Evolutionary conservation across 2,113 vertebrate species (phyloP).

Genomic region (Sitta europaea): DNA sequence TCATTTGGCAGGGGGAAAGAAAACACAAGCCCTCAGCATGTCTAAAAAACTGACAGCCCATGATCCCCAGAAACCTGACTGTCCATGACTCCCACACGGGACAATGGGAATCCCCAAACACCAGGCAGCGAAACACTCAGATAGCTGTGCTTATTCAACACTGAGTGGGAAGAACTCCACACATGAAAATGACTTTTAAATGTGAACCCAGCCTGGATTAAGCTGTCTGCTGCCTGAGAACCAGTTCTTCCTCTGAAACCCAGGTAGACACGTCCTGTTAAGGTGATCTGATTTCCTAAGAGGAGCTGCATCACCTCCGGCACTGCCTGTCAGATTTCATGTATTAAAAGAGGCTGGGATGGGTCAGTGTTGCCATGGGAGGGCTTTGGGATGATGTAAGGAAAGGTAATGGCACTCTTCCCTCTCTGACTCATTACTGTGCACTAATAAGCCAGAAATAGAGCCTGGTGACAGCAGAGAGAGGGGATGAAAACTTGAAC

Average conservation of each 20-base stretch:
- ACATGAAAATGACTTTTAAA: accelerated
- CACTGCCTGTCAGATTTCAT: not conserved
- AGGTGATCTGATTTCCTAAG: not conserved
- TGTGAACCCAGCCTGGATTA: not conserved
- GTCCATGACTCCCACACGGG: not conserved
- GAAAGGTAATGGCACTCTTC: constrained; percentile 50
- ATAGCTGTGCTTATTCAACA: not conserved
- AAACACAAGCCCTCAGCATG: not conserved
- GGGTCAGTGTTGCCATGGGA: constrained; percentile 37
- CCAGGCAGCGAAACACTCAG: accelerated
- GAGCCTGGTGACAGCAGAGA: constrained; percentile 31
- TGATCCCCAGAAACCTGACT: not conserved
- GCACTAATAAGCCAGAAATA: constrained; percentile 47
- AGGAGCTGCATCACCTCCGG: constrained; percentile 23
- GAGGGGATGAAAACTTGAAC: not conserved
- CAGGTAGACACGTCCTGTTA: not conserved
- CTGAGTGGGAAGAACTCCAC: not conserved
- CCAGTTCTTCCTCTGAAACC: not conserved
- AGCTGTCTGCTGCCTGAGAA: not conserved
- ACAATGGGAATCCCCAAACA: accelerated
- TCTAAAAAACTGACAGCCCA: not conserved
- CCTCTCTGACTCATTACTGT: constrained; percentile 54
- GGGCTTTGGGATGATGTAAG: constrained; percentile 36
- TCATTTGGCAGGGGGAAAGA: not conserved
- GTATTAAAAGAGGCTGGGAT: constrained; percentile 25